Evolutionary conservation across 2,113 vertebrate species (phyloP).

Genomic region (Circaetus gallicus): DNA sequence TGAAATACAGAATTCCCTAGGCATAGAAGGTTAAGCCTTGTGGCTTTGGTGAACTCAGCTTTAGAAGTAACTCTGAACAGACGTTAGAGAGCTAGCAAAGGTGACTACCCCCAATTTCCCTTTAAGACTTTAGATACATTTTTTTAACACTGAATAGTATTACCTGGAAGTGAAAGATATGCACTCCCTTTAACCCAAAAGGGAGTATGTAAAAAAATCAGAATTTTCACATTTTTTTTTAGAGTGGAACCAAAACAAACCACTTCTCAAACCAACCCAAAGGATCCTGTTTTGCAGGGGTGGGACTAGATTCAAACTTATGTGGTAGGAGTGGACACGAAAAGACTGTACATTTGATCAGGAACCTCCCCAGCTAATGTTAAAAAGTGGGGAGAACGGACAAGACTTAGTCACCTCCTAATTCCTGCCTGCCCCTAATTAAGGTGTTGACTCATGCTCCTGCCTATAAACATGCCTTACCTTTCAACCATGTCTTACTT

Average conservation of each 20-base stretch:
- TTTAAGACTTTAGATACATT: neutral
- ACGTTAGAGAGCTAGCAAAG: neutral
- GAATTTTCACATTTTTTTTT: neutral
- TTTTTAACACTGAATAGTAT: neutral
- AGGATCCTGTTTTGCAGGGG: neutral
- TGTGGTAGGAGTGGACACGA: neutral
- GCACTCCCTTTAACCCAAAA: neutral
- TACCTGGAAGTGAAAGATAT: neutral
- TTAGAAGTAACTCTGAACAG: neutral
- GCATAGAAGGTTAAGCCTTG: neutral
- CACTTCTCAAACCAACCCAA: neutral
- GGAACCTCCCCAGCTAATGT: neutral
- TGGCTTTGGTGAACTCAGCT: neutral
- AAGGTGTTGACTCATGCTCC: neutral
- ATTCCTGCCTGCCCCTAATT: neutral
- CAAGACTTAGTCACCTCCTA: neutral
- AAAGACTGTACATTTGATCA: neutral
- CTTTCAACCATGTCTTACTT: neutral
- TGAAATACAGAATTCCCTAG: neutral
- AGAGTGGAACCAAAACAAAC: neutral
- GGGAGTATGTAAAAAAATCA: fast-evolving
- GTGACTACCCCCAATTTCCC: neutral
- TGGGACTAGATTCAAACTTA: neutral
- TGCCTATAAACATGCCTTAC: neutral
- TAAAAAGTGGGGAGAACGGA: neutral